phyloP scores from a whole-genome alignment of 2,113 vertebrate species.

The Bucco capensis region DNA sequence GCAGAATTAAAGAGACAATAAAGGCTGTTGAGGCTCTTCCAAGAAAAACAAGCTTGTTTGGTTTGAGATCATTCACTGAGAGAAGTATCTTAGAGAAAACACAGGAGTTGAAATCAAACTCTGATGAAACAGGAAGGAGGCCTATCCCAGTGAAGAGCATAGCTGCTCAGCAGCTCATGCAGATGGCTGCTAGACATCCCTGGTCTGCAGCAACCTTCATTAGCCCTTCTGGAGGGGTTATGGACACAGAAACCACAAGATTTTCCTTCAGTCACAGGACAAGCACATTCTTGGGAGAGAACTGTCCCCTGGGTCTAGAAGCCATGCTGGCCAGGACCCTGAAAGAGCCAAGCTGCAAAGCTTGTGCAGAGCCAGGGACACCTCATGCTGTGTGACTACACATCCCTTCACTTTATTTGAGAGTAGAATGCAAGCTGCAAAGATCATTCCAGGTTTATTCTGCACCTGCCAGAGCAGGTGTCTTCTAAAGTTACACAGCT shows the following conservation, averaged over 20 bases:
- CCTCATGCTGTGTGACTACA: rapidly evolving
- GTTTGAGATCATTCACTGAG: background rate
- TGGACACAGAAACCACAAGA: background rate
- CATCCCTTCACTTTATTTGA: rapidly evolving
- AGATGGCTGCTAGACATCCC: background rate
- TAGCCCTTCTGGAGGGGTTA: background rate
- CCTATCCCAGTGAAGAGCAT: background rate
- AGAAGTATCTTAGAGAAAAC: background rate
- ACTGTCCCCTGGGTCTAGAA: background rate
- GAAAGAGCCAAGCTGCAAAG: background rate
- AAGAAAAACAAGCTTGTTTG: background rate
- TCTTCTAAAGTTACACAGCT: rapidly evolving
- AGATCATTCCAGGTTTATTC: background rate
- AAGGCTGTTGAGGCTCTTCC: background rate
- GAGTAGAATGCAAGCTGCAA: background rate
- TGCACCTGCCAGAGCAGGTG: background rate
- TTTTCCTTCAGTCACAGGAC: background rate
- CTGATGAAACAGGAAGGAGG: background rate
- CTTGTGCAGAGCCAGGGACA: background rate
- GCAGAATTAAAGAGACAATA: background rate
- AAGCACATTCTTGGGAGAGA: background rate
- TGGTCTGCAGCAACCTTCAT: background rate
- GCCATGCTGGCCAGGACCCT: background rate
- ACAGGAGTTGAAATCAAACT: background rate
- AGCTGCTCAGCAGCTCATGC: background rate